Evolutionary conservation across 1,140 invertebrate species (phyloP).

Genomic region (Drosophila nigromelanica): DNA sequence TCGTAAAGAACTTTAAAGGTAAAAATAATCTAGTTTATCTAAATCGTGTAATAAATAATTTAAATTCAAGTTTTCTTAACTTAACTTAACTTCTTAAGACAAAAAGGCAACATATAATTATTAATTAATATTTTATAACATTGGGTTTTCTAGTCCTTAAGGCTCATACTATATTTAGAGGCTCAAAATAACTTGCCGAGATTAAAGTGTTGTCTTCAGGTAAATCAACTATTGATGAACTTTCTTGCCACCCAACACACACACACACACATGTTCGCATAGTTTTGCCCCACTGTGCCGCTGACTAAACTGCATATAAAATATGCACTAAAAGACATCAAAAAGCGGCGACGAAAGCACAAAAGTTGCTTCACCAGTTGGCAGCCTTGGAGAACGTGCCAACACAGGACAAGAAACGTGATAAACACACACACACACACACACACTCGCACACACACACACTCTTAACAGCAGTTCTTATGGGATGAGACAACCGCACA

Average conservation of each 20-base stretch:
- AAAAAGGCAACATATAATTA: too few relatives aligned
- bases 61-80: too few relatives aligned
- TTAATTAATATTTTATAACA: too few relatives aligned
- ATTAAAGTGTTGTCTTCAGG: not conserved
- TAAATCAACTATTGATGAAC: slow-evolving; percentile 10
- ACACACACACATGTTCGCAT: slow-evolving; percentile 11
- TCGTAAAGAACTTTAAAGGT: too few relatives aligned
- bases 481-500: slow-evolving; percentile 62
- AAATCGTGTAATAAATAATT: too few relatives aligned
- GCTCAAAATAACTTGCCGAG: not conserved
- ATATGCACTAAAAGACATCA: slow-evolving; percentile 77
- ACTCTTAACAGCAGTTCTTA: slow-evolving; percentile 35
- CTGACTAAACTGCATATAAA: slow-evolving; percentile 78
- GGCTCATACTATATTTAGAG: not conserved
- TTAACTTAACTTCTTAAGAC: too few relatives aligned
- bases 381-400: slow-evolving; percentile 63
- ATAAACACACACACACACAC: slow-evolving; percentile 36
- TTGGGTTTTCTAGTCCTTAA: not conserved
- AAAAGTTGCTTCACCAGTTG: slow-evolving; percentile 68
- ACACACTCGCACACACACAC: slow-evolving; percentile 12
- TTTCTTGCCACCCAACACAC: slow-evolving; percentile 19
- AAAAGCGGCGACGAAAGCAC: slow-evolving; percentile 71
- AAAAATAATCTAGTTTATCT: too few relatives aligned
- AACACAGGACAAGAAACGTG: slow-evolving; percentile 72
- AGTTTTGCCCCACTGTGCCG: slow-evolving; percentile 57